A percentile compares a stretch with the other conserved stretches of the same genome.
These are phyloP conservation scores for Catostomus latipinnis DNA, from an alignment of 2,797 vertebrate species.

Conservation along the genomic window DNA sequence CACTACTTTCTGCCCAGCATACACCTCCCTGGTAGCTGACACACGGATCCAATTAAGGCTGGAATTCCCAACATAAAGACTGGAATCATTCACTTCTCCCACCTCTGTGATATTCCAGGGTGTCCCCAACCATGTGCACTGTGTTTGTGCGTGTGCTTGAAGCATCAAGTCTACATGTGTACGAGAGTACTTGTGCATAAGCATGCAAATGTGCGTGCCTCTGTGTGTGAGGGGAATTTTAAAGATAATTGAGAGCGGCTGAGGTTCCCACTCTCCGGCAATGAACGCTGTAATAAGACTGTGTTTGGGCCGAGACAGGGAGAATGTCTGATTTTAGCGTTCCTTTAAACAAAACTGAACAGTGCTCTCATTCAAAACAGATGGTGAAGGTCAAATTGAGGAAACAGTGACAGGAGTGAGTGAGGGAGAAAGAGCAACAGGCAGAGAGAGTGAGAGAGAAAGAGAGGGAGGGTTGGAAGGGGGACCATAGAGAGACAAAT, in stretches of 20 bases:
- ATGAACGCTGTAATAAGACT: slow-evolving; percentile 42
- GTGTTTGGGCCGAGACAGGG: slow-evolving; percentile 65
- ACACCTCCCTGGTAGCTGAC: slow-evolving; percentile 57
- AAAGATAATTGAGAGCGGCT: slow-evolving; percentile 61
- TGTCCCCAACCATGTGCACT: slow-evolving; percentile 82
- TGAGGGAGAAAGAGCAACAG: slow-evolving; percentile 46
- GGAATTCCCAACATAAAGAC: slow-evolving; percentile 91
- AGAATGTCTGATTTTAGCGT: slow-evolving; percentile 72
- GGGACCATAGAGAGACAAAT: slow-evolving; percentile 43
- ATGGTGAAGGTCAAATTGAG: slow-evolving; percentile 74
- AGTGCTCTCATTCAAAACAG: slow-evolving; percentile 78
- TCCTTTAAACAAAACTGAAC: slow-evolving; percentile 74
- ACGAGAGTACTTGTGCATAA: slow-evolving; percentile 54
- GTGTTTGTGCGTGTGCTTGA: slow-evolving; percentile 64
- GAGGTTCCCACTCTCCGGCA: slow-evolving; percentile 57
- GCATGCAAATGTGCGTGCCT: slow-evolving; percentile 48
- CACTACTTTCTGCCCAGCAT: not conserved
- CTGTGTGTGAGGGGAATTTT: slow-evolving; percentile 56
- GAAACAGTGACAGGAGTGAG: slow-evolving; percentile 69
- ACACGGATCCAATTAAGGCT: slow-evolving; percentile 92
- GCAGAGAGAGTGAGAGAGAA: slow-evolving; percentile 17
- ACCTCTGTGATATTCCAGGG: slow-evolving; percentile 82
- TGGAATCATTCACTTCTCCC: slow-evolving; percentile 93
- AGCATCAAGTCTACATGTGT: slow-evolving; percentile 36
- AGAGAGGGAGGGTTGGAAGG: slow-evolving; percentile 15